Evolutionary conservation across 2,113 vertebrate genomes (phyloP).

Genomic region (Mus musculus): GRCm39 chr9:47713501-47714000

Average conservation of each 20-base stretch:
- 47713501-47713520: not conserved
- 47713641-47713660: slow-evolving; percentile 17
- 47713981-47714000: not conserved
- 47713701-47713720: not conserved
- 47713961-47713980: rapidly evolving
- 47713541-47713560: not conserved
- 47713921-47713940: not conserved
- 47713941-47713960: not conserved
- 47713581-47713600: not conserved
- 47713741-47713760: slow-evolving; percentile 4
- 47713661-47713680: slow-evolving; percentile 30
- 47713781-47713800: not conserved
- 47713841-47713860: not conserved
- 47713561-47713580: not conserved
- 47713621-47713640: not conserved
- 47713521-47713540: not conserved
- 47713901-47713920: not conserved
- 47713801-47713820: not conserved
- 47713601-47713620: not conserved
- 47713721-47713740: not conserved
- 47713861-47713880: not conserved
- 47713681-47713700: not conserved
- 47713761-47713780: not conserved
- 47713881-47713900: not conserved
- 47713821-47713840: not conserved